Evolutionary conservation across 2,113 vertebrate species (phyloP).

Genomic region (human (Homo sapiens)): GRCh38 chrX:114646001-114646500

Average conservation of each 20-base stretch:
- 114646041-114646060: neutral
- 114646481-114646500: neutral
- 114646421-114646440: neutral
- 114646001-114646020: neutral
- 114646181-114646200: neutral
- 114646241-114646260: neutral
- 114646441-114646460: neutral
- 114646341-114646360: constrained; percentile 21
- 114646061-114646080: neutral
- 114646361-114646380: neutral
- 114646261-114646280: constrained; percentile 40
- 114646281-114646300: neutral
- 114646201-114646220: neutral
- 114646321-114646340: neutral
- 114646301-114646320: constrained; percentile 25
- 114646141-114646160: neutral
- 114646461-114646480: neutral
- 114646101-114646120: neutral
- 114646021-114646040: neutral
- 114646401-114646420: neutral
- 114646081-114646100: neutral
- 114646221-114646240: constrained; percentile 27
- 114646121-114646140: neutral
- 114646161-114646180: neutral
- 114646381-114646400: neutral